Evolutionary conservation across 2,113 vertebrate species (phyloP), one percentile per base, ranked within the genome.

Genomic region (Prunella fulvescens): DNA sequence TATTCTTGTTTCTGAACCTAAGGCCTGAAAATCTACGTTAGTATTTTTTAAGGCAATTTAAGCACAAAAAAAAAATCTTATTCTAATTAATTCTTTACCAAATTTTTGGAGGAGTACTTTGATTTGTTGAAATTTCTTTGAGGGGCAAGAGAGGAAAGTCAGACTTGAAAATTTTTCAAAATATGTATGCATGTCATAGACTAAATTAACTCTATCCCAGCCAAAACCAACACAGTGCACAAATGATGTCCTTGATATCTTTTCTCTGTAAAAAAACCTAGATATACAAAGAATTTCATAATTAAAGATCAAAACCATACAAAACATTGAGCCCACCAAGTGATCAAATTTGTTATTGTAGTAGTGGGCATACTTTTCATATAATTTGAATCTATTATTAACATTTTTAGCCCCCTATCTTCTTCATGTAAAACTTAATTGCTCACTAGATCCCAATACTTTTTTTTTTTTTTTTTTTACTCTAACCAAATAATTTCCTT

Each of bases 331-430:
- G 48, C 7, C 24, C 15, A 90, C 11, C 44, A 74, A 67, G 77
- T 70, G 79, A 77, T 45, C 33, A 85, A 73, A 54, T 66, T 64
- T 89, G 15, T 54, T 48, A 28, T 24, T 58, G 39, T 77, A 86
- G 53, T 85, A 88, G 24, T 60, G 5, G 19, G 19, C 53, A 40
- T 76, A 80, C 2, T 87, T 97, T 85, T 84, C 54, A 84, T 91
- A 62, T 33, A 87, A 61, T 92, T 94, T 95, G 11, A 39, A 92
- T 51, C 85, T 53, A 92, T 84, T 44, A 25, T 61, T 73, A 81
- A 44, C 18, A 58, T 70, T 87, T 51, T 4, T 7, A 53, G 15
- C 37, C 18, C 3, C 33, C 86, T 31, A 58, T 90, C 85, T 86
- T 82, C 7, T 86, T 82, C 7, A 51, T 60, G 18, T 78, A 60